Evolutionary conservation across 2,113 vertebrate species (phyloP).

Genomic region (Orientallactaga bullata): DNA sequence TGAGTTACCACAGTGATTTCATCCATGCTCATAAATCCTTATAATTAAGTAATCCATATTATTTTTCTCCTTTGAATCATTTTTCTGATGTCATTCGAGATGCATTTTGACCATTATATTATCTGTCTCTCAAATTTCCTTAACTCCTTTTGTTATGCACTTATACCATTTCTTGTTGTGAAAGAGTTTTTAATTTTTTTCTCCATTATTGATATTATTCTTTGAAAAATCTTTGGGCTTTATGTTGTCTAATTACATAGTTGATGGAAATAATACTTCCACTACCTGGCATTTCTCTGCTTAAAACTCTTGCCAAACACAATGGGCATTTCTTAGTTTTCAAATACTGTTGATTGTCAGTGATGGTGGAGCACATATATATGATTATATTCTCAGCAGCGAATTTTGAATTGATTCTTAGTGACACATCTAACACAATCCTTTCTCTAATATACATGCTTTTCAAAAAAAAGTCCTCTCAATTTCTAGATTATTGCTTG

Average conservation of each 20-base stretch:
- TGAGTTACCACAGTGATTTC: neutral
- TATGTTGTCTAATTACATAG: neutral
- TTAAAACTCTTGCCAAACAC: neutral
- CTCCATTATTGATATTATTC: neutral
- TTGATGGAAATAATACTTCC: neutral
- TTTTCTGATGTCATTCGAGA: neutral
- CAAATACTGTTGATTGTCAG: conserved; percentile 1
- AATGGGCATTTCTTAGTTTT: neutral
- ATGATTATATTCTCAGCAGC: neutral
- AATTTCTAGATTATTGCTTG: neutral
- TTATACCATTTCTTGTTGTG: neutral
- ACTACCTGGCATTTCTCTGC: neutral
- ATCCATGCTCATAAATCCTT: neutral
- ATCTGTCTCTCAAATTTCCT: neutral
- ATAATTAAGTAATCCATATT: neutral
- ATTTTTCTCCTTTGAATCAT: neutral
- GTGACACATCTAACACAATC: neutral
- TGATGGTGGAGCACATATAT: neutral
- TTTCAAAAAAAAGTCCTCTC: neutral
- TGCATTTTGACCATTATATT: neutral
- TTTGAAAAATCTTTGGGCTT: neutral
- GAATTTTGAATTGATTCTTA: conserved; percentile 36
- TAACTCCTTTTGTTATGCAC: neutral
- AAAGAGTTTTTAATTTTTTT: neutral
- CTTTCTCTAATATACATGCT: neutral